A percentile compares a stretch with the other conserved stretches of the same genome.
Conservation (phyloP, 2,797 vertebrate species). For the Chelmon rostratus region DNA sequence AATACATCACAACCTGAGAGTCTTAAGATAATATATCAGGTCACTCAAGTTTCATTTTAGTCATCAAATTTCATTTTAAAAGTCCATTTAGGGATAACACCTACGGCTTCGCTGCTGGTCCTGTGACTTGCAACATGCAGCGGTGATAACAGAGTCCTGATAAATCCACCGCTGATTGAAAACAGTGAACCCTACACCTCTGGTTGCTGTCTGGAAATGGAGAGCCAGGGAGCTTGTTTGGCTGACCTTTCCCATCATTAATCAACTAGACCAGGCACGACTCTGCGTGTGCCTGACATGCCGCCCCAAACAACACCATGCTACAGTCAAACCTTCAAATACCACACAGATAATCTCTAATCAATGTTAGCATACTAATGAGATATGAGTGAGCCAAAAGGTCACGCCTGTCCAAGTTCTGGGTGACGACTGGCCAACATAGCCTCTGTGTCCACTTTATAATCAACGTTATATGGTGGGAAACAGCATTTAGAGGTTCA, state of each 20-base stretch:
- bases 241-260: conserved; percentile 79
- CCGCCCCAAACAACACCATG: conserved; percentile 57
- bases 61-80: conserved; percentile 37
- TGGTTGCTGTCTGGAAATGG: conserved; percentile 74
- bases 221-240: conserved; percentile 64
- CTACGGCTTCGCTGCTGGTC: conserved; percentile 35
- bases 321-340: conserved; percentile 59
- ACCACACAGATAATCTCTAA: conserved; percentile 67
- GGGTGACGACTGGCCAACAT: conserved; percentile 13
- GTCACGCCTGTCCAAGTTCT: conserved; percentile 44
- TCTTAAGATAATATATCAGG: conserved; percentile 46
- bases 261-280: conserved; percentile 63
- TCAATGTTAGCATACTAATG: conserved; percentile 67
- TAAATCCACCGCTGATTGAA: conserved; percentile 77
- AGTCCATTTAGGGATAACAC: conserved; percentile 51
- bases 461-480: conserved; percentile 3
- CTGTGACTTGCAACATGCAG: conserved; percentile 49
- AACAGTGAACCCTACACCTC: conserved; percentile 77
- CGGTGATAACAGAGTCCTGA: conserved; percentile 71
- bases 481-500: conserved; percentile 6
- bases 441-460: conserved; percentile 21
- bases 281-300: conserved; percentile 61
- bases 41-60: conserved; percentile 32
- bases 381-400: conserved; percentile 53
- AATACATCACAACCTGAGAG: conserved; percentile 39